A percentile compares a stretch with the other conserved stretches of the same genome.
These are phyloP conservation scores for Augochlorella aurata DNA, from an alignment of 2,888 invertebrate genomes.

Conservation along the genomic window DNA sequence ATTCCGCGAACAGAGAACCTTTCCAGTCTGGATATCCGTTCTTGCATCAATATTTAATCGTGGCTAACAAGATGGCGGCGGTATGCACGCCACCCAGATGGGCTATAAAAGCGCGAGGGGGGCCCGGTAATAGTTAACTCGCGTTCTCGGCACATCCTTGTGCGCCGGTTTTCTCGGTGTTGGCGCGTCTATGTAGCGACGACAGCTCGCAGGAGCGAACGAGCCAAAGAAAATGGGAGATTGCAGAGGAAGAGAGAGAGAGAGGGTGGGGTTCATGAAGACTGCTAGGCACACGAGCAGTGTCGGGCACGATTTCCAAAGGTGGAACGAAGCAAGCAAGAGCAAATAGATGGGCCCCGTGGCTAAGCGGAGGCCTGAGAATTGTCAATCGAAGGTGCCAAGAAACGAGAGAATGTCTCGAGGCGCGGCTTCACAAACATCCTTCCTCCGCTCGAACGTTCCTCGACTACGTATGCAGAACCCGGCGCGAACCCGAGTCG, in stretches of 20 bases:
- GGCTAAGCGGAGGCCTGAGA: conserved; percentile 71
- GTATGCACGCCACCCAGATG: conserved; percentile 67
- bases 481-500: not conserved
- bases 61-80: conserved; percentile 75
- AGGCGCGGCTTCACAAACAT: conserved; percentile 82
- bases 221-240: not conserved
- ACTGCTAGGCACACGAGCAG: conserved; percentile 3
- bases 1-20: conserved; percentile 60
- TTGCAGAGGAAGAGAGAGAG: not conserved
- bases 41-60: conserved; percentile 73
- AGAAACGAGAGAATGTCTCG: conserved; percentile 73
- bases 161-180: not conserved
- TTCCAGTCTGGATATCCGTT: conserved; percentile 61
- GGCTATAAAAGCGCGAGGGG: conserved; percentile 69
- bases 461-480: not conserved
- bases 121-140: conserved; percentile 64
- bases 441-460: conserved; percentile 72
- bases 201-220: conserved; percentile 24
- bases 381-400: conserved; percentile 79
- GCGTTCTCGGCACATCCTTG: conserved; percentile 52
- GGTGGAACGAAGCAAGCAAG: conserved; percentile 48
- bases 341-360: conserved; percentile 60
- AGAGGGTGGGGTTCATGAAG: conserved; percentile 13
- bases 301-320: conserved; percentile 6
- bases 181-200: conserved; percentile 20